Evolutionary conservation across 2,113 vertebrate genomes (phyloP).

Genomic region (Syngnathus floridae): DNA sequence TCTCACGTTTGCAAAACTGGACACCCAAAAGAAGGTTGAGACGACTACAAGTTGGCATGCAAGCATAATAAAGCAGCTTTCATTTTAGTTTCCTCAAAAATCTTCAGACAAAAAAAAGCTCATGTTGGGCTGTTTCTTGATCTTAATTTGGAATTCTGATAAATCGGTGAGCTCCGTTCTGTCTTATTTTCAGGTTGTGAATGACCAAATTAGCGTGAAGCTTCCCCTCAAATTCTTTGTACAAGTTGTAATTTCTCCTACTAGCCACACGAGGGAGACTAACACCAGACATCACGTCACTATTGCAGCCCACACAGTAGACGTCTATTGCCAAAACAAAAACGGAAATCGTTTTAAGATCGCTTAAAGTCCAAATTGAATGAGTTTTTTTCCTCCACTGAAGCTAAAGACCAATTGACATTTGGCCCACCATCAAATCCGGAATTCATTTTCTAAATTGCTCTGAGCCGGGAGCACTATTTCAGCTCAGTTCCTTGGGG

Average conservation of each 20-base stretch:
- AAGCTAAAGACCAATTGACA: slow-evolving; percentile 29
- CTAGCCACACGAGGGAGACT: slow-evolving; percentile 51
- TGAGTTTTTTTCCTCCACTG: not conserved
- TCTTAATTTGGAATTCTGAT: too few relatives aligned
- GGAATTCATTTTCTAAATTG: slow-evolving; percentile 41
- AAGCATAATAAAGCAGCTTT: too few relatives aligned
- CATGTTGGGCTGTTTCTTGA: too few relatives aligned
- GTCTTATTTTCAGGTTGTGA: too few relatives aligned
- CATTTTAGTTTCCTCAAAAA: too few relatives aligned
- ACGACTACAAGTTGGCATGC: too few relatives aligned
- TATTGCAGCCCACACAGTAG: not conserved
- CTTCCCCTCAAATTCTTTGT: too few relatives aligned
- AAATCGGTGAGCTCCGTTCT: too few relatives aligned
- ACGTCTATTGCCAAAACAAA: not conserved
- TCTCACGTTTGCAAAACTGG: too few relatives aligned
- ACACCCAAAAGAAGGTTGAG: too few relatives aligned
- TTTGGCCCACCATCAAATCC: slow-evolving; percentile 30
- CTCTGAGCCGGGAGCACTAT: slow-evolving; percentile 19
- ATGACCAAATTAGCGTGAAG: too few relatives aligned
- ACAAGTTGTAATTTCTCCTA: slow-evolving; percentile 19
- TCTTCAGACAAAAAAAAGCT: too few relatives aligned
- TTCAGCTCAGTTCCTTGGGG: slow-evolving; percentile 16
- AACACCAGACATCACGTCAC: slow-evolving; percentile 28
- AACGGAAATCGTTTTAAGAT: not conserved
- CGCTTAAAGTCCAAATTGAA: not conserved